A percentile compares a stretch with the other conserved stretches of the same genome.
These are phyloP conservation scores for Pseudomyrmex sp. DNA, from an alignment of 1,140 invertebrate species.

Conservation along the genomic window DNA sequence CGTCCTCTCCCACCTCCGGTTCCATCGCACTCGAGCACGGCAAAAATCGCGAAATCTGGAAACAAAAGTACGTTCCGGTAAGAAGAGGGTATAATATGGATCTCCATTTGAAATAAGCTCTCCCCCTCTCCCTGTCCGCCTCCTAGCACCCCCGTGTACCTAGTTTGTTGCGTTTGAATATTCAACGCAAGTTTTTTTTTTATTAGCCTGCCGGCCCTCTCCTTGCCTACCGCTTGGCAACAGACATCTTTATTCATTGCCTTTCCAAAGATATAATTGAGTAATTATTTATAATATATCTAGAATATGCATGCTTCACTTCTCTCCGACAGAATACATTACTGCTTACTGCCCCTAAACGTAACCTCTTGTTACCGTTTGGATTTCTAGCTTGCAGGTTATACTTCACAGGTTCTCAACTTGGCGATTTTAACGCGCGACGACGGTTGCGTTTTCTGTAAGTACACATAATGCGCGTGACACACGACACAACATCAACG, in stretches of 20 bases:
- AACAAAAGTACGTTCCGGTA: slow-evolving; percentile 81
- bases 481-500: not conserved
- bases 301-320: slow-evolving; percentile 86
- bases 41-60: slow-evolving; percentile 76
- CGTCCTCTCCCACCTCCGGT: slow-evolving; percentile 44
- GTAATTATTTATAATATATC: slow-evolving; percentile 86
- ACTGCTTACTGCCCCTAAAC: slow-evolving; percentile 84
- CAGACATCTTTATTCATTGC: slow-evolving; percentile 85
- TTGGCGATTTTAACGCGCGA: slow-evolving; percentile 57
- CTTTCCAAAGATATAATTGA: slow-evolving; percentile 86
- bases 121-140: slow-evolving; percentile 65
- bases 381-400: slow-evolving; percentile 79
- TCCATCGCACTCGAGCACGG: slow-evolving; percentile 68
- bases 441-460: not conserved
- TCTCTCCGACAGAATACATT: slow-evolving; percentile 83
- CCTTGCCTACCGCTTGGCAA: slow-evolving; percentile 75
- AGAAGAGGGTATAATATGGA: slow-evolving; percentile 84
- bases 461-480: not conserved
- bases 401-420: slow-evolving; percentile 70
- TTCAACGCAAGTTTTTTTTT: slow-evolving; percentile 84
- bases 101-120: slow-evolving; percentile 86
- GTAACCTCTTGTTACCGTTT: slow-evolving; percentile 82
- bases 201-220: slow-evolving; percentile 82
- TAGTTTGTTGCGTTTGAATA: slow-evolving; percentile 86
- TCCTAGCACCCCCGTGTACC: slow-evolving; percentile 79